Evolutionary conservation across 1,140 invertebrate species (phyloP).

Genomic region (Palaemon carinicauda): DNA sequence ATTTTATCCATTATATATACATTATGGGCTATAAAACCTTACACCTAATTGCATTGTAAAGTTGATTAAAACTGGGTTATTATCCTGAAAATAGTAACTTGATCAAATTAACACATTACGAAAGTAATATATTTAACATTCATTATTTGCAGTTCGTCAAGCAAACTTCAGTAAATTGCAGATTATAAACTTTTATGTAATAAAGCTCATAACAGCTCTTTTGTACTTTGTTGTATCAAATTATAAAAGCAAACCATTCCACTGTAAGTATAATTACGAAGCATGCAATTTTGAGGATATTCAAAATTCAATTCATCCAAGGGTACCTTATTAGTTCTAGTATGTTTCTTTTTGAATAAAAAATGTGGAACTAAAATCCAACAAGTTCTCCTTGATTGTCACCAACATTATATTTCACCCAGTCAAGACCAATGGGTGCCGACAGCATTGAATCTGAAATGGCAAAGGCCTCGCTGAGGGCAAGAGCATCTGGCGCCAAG

Average conservation of each 20-base stretch:
- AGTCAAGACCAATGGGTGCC: constrained; percentile 63
- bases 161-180: too few species aligned
- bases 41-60: not conserved
- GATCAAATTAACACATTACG: too few species aligned
- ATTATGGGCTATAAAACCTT: not conserved
- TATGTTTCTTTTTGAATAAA: not conserved
- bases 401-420: constrained; percentile 62
- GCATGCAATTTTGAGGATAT: not conserved
- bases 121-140: too few species aligned
- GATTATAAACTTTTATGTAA: too few species aligned
- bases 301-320: not conserved
- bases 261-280: not conserved
- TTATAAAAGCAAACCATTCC: too few species aligned
- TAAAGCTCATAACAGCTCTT: too few species aligned
- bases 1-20: not conserved
- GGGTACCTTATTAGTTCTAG: not conserved
- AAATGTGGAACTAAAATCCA: not conserved
- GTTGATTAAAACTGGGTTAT: not conserved
- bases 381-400: constrained; percentile 63
- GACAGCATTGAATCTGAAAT: constrained; percentile 62
- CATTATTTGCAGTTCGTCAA: too few species aligned
- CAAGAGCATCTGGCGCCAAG: constrained; percentile 60
- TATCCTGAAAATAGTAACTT: too few species aligned
- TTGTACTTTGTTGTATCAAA: too few species aligned
- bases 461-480: constrained; percentile 62